Evolutionary conservation across 2,797 vertebrate genomes (phyloP).

Genomic region (Poecilia picta): DNA sequence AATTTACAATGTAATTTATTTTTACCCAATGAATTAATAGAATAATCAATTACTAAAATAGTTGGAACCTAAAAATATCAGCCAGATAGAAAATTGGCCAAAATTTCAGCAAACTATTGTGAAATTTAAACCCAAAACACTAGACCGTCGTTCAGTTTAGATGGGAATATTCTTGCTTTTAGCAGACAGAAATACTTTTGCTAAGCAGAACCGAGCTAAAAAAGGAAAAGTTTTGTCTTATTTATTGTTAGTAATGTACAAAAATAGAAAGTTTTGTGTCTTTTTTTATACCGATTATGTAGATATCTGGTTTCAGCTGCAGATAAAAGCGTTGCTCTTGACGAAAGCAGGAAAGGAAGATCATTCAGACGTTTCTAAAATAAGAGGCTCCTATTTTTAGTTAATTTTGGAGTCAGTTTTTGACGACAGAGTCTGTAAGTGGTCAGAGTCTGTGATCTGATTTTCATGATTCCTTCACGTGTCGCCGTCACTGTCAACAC

Average conservation of each 20-base stretch:
- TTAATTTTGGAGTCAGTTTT: slow-evolving; percentile 20
- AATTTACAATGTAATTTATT: no score
- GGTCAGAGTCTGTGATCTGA: slow-evolving; percentile 30
- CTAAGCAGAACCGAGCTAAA: neutral
- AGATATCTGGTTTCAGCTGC: neutral
- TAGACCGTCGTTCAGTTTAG: neutral
- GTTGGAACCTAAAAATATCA: neutral
- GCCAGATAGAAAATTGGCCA: neutral
- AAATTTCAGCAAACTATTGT: neutral
- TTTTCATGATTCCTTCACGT: slow-evolving; percentile 41
- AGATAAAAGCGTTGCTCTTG: slow-evolving; percentile 18
- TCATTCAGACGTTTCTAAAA: slow-evolving; percentile 28
- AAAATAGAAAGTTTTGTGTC: neutral
- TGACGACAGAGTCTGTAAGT: slow-evolving; percentile 28
- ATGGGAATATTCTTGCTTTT: neutral
- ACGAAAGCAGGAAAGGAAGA: slow-evolving; percentile 22
- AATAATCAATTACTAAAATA: no score
- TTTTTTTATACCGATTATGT: neutral
- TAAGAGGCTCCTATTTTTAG: slow-evolving; percentile 39
- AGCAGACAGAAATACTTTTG: neutral
- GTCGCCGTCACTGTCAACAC: slow-evolving; percentile 44
- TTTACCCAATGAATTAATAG: no score
- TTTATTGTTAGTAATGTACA: neutral
- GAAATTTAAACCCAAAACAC: neutral
- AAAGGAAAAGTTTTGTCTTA: neutral